Base-by-base conservation (phyloP, 2,888 invertebrate genomes). In the Odontomyia ornata region DNA sequence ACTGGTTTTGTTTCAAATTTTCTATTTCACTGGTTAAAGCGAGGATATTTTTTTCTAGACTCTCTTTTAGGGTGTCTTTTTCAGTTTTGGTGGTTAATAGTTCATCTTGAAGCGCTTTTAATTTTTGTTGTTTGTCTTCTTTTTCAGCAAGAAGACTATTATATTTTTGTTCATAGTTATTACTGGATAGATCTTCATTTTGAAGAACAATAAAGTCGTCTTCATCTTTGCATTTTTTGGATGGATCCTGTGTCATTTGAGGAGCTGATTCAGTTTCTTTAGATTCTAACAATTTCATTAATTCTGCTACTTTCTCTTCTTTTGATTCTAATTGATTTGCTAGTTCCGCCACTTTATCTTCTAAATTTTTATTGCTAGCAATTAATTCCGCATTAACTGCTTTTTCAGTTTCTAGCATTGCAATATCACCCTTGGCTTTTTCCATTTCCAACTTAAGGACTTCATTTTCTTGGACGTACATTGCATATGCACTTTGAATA, bases 391-490 rank as follows among this genome's bases (percentile, higher is more conserved):
- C 15, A 4, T 30, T 64, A 11, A 18, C 9, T 3, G 18, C 43
- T 23, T 46, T 46, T n/a, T 73, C 57, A 7, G 21, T 11, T 57
- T 73, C 60, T 21, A 73, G 1, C 23, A 57, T 64, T 65, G 52
- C 64, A n/a, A 56, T 52, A 64, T 65, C 56, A 25, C 47, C 52
- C 5, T 27, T 64, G 13, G 64, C 23, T 47, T 64, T 62, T 69
- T 84, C 85, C 0, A 87, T 78, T 15, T 81, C 81, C 52, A 78
- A 71, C 73, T 82, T 82, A 71, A 86, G 79, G 0, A 79, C 76
- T 27, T 80, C 72, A 77, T 82, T 83, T 18, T 81, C 81, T 36
- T 80, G 78, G 0, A 79, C 73, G 4, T 80, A 80, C 1, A 47
- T 46, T 0, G 80, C 78, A 15, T 81, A 81, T 9, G 80, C 81